Evolutionary conservation across 2,113 vertebrate species (phyloP), one percentile per base, ranked within the genome.

Genomic region (Malaclemys terrapin): DNA sequence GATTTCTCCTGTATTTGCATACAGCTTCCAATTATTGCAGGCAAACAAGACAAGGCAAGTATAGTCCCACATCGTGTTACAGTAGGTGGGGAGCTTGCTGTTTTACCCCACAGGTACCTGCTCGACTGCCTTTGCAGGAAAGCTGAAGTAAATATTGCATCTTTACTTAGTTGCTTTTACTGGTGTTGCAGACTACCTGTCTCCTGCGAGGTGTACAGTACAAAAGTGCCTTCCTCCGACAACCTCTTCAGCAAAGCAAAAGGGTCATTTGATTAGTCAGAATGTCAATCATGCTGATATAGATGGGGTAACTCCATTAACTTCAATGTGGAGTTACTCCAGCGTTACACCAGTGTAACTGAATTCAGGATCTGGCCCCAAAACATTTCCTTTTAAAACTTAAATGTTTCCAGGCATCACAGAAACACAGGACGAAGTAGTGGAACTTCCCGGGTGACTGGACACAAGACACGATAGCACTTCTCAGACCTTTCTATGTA

Each of bases 71-170:
- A 8, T 13, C 75, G 47, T 72, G 75, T 78, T 25, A 47, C 75
- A 14, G 42, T 27, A 27, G 75, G 11, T 16, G 72, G 24, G 42
- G 24, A 78, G 42, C 47, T 13, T 25, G 13, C 17, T 27, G 42
- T 76, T 42, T 45, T 81, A 54, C 87, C 94, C 94, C 84, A 93
- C 91, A 94, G 91, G 91, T 94, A 94, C 89, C 93, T 89, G 87
- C 90, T 96, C 80, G 88, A 69, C 90, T 89, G 93, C 76, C 88
- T 91, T 84, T 82, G 69, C 88, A 93, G 89, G 65, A 78, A 93
- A 57, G 90, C 89, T 88, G 65, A 91, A 27, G 76, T 52, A 89
- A 86, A 94, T 88, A 92, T 22, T 20, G 14, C 12, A 9, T 29
- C 85, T 88, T 76, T 1, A 1, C 79, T 91, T 85, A 0, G 0